Percentiles rank a stretch among this genome's conserved stretches.
phyloP scores from a whole-genome alignment of 2,888 invertebrate species.

The Nephrocerus scutellatus region DNA sequence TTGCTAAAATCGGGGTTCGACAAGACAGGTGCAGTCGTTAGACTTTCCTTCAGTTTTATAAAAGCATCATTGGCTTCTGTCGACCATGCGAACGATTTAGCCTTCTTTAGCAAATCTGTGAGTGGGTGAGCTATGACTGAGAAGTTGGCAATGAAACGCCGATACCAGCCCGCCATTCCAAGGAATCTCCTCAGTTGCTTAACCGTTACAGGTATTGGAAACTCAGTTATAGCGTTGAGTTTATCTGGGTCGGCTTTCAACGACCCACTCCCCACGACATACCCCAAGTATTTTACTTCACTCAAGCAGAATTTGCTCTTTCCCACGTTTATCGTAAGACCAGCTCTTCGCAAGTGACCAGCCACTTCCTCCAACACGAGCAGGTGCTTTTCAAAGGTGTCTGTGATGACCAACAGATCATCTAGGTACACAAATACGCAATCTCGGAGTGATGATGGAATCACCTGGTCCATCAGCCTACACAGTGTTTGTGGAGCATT shows the following conservation, averaged over 20 bases:
- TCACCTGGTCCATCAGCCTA: slow-evolving; percentile 2
- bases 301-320: slow-evolving; percentile 4
- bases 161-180: slow-evolving; percentile 10
- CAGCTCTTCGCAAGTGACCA: neutral
- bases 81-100: slow-evolving; percentile 8
- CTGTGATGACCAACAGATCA: neutral
- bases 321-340: neutral
- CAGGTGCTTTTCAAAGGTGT: neutral
- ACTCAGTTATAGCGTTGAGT: no score
- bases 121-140: neutral
- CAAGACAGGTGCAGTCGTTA: slow-evolving; percentile 11
- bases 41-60: slow-evolving; percentile 4
- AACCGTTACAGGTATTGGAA: slow-evolving; percentile 8
- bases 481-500: slow-evolving; percentile 2
- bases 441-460: slow-evolving; percentile 1
- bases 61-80: slow-evolving; percentile 9
- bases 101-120: slow-evolving; percentile 1
- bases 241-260: neutral
- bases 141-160: slow-evolving; percentile 6
- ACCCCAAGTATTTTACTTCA: slow-evolving; percentile 5
- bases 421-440: slow-evolving; percentile 5
- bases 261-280: slow-evolving; percentile 2
- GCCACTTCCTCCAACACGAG: neutral
- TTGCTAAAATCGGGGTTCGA: slow-evolving; percentile 14
- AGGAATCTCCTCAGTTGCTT: slow-evolving; percentile 11